A percentile compares a stretch with the other conserved stretches of the same genome.
phyloP scores from a whole-genome alignment of 2,797 vertebrate species.

The Propithecus perrieri region DNA sequence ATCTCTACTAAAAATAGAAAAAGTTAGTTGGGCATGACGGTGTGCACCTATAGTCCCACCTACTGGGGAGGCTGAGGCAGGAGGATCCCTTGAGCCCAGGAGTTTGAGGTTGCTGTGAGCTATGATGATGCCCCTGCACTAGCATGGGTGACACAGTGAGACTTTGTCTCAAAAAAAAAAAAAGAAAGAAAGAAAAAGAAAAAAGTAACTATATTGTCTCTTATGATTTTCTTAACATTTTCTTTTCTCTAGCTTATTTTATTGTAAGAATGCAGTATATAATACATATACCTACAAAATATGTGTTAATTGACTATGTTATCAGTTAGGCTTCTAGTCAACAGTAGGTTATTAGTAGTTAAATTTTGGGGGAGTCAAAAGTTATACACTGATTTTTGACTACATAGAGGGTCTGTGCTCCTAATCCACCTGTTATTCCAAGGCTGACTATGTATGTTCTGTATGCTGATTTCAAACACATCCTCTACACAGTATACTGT shows the following conservation, averaged over 20 bases:
- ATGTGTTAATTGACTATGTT: background rate
- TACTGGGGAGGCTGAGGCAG: too few species aligned
- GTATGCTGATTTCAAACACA: background rate
- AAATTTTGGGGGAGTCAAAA: background rate
- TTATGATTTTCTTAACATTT: background rate
- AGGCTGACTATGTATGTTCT: background rate
- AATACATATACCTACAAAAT: background rate
- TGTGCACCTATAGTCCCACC: background rate
- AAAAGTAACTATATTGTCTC: background rate
- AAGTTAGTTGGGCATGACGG: background rate
- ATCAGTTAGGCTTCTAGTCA: background rate
- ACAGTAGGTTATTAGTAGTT: background rate
- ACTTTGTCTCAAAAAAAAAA: background rate
- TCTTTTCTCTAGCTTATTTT: background rate
- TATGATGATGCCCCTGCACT: background rate
- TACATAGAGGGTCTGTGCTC: background rate
- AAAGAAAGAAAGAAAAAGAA: background rate
- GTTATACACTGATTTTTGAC: background rate
- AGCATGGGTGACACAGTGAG: background rate
- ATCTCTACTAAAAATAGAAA: too few species aligned
- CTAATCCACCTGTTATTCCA: background rate
- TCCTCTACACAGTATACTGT: background rate
- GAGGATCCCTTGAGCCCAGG: background rate
- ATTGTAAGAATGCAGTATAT: background rate
- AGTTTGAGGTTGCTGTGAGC: background rate